Conservation (phyloP, 2,888 invertebrate species). For the Caenorhabditis wallacei region DNA sequence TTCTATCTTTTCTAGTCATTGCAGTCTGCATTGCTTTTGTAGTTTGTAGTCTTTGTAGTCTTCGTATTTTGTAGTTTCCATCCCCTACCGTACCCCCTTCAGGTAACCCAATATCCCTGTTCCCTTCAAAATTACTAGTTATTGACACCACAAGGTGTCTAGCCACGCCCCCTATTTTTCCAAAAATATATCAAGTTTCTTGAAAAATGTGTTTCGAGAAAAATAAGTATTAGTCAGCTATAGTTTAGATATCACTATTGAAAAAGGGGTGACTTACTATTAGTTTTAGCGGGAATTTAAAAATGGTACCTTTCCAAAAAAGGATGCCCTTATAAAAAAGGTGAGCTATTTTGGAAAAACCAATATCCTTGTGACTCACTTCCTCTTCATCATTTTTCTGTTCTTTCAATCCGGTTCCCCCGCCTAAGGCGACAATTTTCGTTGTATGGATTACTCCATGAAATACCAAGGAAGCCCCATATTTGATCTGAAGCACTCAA, state of each 20-base stretch:
- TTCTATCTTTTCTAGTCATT: too few relatives aligned
- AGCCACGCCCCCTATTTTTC: conserved; percentile 9
- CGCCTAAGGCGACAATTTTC: conserved; percentile 31
- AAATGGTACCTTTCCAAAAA: too few relatives aligned
- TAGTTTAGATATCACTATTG: too few relatives aligned
- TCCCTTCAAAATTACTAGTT: neutral
- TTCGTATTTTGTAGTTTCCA: neutral
- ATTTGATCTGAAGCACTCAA: conserved; percentile 3
- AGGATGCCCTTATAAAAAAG: too few relatives aligned
- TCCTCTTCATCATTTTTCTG: conserved; percentile 6
- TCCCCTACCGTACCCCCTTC: neutral
- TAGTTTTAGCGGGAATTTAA: too few relatives aligned
- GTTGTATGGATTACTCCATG: conserved; percentile 12
- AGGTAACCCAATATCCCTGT: neutral
- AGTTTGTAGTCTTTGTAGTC: neutral
- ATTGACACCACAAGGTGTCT: conserved; percentile 22
- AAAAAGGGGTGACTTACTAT: too few relatives aligned
- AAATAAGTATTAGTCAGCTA: too few relatives aligned
- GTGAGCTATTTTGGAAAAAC: too few relatives aligned
- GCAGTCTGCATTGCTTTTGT: too few relatives aligned
- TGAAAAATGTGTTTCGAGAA: too few relatives aligned
- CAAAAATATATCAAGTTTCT: conserved; percentile 4
- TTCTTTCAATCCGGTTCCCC: neutral
- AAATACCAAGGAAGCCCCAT: conserved; percentile 34
- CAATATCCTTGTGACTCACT: conserved; percentile 10